A percentile compares a stretch with the other conserved stretches of the same genome.
These are phyloP conservation scores for Acleris laterana DNA, from an alignment of 2,888 invertebrate species.

Conservation along the genomic window DNA sequence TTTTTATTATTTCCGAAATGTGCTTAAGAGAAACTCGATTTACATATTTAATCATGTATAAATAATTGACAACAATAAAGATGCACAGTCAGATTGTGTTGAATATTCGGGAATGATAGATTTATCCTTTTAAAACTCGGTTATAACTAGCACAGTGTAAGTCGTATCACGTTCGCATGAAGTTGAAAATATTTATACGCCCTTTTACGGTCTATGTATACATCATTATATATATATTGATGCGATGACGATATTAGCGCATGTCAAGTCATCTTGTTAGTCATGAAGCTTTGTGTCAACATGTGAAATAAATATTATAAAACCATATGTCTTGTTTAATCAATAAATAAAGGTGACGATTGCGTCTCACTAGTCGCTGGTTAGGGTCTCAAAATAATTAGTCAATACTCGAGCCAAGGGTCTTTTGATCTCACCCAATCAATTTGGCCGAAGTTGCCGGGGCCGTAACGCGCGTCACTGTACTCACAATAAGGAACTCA, in stretches of 20 bases:
- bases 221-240: too few relatives aligned
- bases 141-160: too few relatives aligned
- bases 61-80: too few relatives aligned
- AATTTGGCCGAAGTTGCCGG: slow-evolving; percentile 12
- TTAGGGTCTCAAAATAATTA: background rate
- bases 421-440: slow-evolving; percentile 22
- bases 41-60: background rate
- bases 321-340: background rate
- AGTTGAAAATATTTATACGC: too few relatives aligned
- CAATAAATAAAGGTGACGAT: background rate
- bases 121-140: too few relatives aligned
- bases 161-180: too few relatives aligned
- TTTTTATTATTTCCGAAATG: background rate
- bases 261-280: too few relatives aligned
- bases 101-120: too few relatives aligned
- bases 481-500: slow-evolving; percentile 54
- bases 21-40: background rate
- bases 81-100: too few relatives aligned
- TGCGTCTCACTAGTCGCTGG: background rate
- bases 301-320: background rate
- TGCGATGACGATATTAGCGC: too few relatives aligned
- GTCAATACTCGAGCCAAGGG: background rate
- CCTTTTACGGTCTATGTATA: too few relatives aligned
- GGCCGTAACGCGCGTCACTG: slow-evolving; percentile 11
- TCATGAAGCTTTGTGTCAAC: too few relatives aligned